Conservation (phyloP, 1,140 invertebrate genomes). For the Proctacanthus coquilletti region DNA sequence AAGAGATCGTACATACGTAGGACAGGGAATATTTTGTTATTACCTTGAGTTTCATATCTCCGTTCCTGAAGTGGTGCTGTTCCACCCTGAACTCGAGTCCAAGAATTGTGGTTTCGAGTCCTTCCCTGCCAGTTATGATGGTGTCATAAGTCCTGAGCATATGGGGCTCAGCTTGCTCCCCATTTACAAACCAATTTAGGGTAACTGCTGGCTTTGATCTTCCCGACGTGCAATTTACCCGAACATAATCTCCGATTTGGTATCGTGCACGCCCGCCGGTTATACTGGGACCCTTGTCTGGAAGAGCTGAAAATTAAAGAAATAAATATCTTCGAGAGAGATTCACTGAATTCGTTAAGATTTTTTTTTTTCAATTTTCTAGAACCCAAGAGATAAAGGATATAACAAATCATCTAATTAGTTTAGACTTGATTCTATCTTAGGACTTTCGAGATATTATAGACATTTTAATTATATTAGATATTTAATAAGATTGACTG, state of each 20-base stretch:
- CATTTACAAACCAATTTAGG: constrained; percentile 58
- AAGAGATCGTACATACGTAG: too few relatives aligned
- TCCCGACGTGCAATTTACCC: constrained; percentile 51
- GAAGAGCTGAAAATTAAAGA: constrained; percentile 38
- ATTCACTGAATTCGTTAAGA: too few relatives aligned
- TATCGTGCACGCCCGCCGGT: constrained; percentile 45
- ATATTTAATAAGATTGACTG: too few relatives aligned
- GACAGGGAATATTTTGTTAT: too few relatives aligned
- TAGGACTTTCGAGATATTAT: too few relatives aligned
- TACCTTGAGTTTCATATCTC: constrained; percentile 51
- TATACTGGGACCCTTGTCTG: constrained; percentile 48
- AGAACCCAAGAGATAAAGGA: too few relatives aligned
- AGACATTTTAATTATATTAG: too few relatives aligned
- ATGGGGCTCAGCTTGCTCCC: constrained; percentile 40
- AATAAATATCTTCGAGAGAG: too few relatives aligned
- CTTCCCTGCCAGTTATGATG: constrained; percentile 37
- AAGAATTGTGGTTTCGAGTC: constrained; percentile 44
- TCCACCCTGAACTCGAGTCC: constrained; percentile 49
- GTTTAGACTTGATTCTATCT: too few relatives aligned
- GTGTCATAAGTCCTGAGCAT: constrained; percentile 36
- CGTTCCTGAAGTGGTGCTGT: constrained; percentile 44
- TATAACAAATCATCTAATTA: too few relatives aligned
- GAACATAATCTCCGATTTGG: constrained; percentile 45
- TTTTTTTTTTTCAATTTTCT: too few relatives aligned
- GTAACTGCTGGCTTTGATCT: constrained; percentile 52